Percentiles rank a stretch among this genome's conserved stretches.
phyloP scores from a whole-genome alignment of 2,113 vertebrate species.

The Thamnophis sirtalis region DNA sequence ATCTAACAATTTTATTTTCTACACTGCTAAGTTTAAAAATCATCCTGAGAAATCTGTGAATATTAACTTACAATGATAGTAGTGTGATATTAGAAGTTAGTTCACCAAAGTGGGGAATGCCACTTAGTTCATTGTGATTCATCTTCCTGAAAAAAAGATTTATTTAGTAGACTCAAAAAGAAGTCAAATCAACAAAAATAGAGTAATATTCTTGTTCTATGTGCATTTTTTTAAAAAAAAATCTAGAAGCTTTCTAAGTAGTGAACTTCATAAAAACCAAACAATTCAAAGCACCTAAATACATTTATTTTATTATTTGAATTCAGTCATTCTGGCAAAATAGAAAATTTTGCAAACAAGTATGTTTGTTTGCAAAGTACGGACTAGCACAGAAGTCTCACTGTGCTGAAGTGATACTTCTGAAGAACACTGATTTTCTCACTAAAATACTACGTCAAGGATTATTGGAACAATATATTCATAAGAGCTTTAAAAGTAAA shows the following conservation, averaged over 20 bases:
- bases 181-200: neutral
- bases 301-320: neutral
- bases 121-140: slow-evolving; percentile 91
- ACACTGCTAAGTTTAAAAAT: neutral
- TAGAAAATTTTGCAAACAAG: neutral
- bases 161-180: slow-evolving; percentile 35
- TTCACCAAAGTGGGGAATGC: slow-evolving; percentile 86
- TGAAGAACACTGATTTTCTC: neutral
- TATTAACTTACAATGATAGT: slow-evolving; percentile 86
- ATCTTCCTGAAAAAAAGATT: slow-evolving; percentile 75
- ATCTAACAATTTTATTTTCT: neutral
- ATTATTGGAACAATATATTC: neutral
- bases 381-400: neutral
- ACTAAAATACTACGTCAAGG: neutral
- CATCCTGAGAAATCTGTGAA: slow-evolving; percentile 21
- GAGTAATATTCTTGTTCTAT: neutral
- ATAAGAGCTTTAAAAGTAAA: neutral
- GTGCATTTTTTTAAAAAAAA: neutral
- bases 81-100: slow-evolving; percentile 85
- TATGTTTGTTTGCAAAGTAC: no score
- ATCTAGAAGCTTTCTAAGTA: neutral
- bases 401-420: neutral
- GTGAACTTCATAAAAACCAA: slow-evolving; percentile 9
- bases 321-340: neutral
- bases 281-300: neutral